A percentile compares a stretch with the other conserved stretches of the same genome.
These are phyloP conservation scores for Eledone cirrhosa DNA, from an alignment of 2,888 invertebrate species.

Conservation along the genomic window DNA sequence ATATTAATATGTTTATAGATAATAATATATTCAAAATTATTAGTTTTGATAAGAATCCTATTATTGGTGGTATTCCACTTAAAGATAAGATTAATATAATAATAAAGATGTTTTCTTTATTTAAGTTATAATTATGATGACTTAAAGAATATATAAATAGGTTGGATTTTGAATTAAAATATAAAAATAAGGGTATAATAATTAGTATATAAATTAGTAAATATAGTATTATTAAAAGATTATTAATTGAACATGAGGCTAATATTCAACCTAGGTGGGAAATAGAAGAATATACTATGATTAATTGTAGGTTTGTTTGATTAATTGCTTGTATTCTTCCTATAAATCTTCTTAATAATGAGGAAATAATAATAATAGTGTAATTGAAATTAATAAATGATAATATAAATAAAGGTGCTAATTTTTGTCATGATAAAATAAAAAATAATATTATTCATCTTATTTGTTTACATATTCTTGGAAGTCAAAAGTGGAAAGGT, in stretches of 20 bases:
- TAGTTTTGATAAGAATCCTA: slow-evolving; percentile 32
- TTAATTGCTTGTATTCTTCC: slow-evolving; percentile 39
- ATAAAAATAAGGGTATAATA: no score
- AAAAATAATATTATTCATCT: no score
- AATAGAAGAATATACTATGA: slow-evolving; percentile 45
- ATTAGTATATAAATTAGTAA: no score
- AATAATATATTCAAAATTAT: background rate
- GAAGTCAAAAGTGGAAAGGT: no score
- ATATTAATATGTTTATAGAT: background rate
- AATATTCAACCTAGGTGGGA: slow-evolving; percentile 42
- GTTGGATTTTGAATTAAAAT: background rate
- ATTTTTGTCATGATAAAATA: no score
- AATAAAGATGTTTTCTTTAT: background rate
- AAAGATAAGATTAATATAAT: slow-evolving; percentile 26
- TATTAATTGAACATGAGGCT: background rate
- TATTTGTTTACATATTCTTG: no score
- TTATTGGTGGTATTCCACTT: slow-evolving; percentile 30
- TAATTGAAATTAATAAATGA: no score
- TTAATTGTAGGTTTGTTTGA: slow-evolving; percentile 34
- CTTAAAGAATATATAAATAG: background rate
- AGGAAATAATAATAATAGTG: slow-evolving; percentile 26
- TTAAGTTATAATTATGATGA: background rate
- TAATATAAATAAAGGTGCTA: no score
- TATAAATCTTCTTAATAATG: no score
- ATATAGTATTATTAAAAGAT: background rate